Evolutionary conservation across 2,113 vertebrate genomes (phyloP).

Genomic region (Salminus brasiliensis): DNA sequence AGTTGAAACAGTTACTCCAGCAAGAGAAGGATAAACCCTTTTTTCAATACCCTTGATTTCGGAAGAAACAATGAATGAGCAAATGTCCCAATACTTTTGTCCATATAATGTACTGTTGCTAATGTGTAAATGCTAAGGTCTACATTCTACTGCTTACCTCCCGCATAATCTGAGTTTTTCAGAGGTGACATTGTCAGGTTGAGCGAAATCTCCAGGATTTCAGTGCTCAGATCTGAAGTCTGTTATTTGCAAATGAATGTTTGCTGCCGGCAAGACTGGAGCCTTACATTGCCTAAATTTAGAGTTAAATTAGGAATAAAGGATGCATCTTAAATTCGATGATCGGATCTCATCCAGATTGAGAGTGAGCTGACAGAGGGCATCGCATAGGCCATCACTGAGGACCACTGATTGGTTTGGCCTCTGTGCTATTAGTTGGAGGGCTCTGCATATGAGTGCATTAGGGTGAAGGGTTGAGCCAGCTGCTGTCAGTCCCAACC

Average conservation of each 20-base stretch:
- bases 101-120: too few species aligned
- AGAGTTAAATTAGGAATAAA: too few species aligned
- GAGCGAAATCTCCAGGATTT: not conserved
- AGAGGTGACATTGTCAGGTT: not conserved
- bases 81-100: too few species aligned
- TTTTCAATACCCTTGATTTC: too few species aligned
- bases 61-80: too few species aligned
- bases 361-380: not conserved
- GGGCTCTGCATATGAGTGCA: constrained; percentile 11
- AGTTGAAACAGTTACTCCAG: too few species aligned
- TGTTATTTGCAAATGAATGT: not conserved
- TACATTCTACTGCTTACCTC: not conserved
- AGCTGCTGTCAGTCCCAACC: constrained; percentile 33
- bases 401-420: constrained; percentile 26
- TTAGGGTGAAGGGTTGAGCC: constrained; percentile 31
- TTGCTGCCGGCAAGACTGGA: not conserved
- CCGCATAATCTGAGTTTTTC: not conserved
- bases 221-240: not conserved
- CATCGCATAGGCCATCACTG: not conserved
- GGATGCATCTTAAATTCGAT: not conserved
- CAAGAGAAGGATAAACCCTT: too few species aligned
- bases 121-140: too few species aligned
- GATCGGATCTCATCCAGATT: not conserved
- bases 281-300: not conserved
- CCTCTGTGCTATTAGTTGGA: constrained; percentile 26